Base-by-base conservation (phyloP, 2,797 vertebrate species). In the Clarias laeviceps region DNA sequence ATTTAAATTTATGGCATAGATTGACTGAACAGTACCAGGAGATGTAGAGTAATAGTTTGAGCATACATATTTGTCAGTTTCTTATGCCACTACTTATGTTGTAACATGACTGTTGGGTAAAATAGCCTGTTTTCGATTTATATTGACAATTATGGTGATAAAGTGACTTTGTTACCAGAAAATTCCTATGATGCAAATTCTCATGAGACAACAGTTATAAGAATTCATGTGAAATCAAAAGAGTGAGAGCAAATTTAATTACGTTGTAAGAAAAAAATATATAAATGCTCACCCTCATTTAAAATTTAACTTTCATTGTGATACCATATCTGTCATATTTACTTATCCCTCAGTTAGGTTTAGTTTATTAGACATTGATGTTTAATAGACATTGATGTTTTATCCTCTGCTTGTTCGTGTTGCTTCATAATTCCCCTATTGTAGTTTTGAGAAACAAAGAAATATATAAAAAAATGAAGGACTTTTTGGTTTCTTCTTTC, bases 401-500 rank as follows among this genome's bases (percentile, higher is more conserved):
- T 29, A 59, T 32, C 20, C 4, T 22, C 20, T 77, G 9, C 32
- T 78, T 78, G 90, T 74, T 88, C 82, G 76, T 68, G 82, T 65
- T 79, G 69, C 54, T 76, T 88, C 74, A 90, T 92, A 92, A 94
- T 93, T 92, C 91, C 82, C 80, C 89, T 88, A 93, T 93, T 94
- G 92, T 91, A 91, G 54, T 93, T 92, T 91, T 92, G 29, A 34
- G 24, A 61, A n/a, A 15, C 8, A 22, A 37, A 61, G n/a, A 24
- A 50, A 50, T 11, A 50, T 50, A 61, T 11, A 37, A 3, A 76
- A 57, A 56, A 76, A 59, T 7, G 2, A 61, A 83, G 90, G 93
- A 92, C 14, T 94, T 92, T 92, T 86, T 89, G 91, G 91, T 94
- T 9, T 76, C 78, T 88, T 70, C 64, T 85, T 73, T 72, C 78